Percentiles rank a stretch among this genome's conserved stretches.
Conservation (phyloP, 2,113 vertebrate species). For the Mixornis gularis region DNA sequence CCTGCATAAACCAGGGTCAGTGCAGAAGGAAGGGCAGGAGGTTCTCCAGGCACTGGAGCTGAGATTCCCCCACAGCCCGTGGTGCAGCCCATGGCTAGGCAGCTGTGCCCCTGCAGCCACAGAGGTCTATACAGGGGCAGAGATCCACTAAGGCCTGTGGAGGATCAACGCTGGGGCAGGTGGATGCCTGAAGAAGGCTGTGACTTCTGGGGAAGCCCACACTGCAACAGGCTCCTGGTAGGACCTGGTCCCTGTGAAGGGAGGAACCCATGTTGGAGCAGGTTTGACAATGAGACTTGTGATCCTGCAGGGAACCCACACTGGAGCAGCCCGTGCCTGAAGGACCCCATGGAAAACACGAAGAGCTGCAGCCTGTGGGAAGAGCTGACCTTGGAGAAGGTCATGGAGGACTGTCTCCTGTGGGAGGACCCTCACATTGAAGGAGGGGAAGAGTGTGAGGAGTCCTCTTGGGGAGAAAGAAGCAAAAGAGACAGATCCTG, state of each 20-base stretch:
- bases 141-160: not conserved
- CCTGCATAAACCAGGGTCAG: too few relatives aligned
- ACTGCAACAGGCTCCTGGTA: not conserved
- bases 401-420: not conserved
- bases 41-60: rapidly evolving
- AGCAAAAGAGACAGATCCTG: not conserved
- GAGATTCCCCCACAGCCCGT: rapidly evolving
- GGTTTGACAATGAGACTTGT: not conserved
- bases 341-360: not conserved
- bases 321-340: not conserved
- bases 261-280: not conserved
- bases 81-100: not conserved
- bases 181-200: not conserved
- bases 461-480: not conserved
- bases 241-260: not conserved
- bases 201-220: rapidly evolving
- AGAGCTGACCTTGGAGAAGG: rapidly evolving
- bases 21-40: not conserved
- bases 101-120: not conserved
- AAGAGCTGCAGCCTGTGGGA: not conserved
- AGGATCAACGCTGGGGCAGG: not conserved
- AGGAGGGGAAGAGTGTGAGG: not conserved
- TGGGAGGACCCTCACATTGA: rapidly evolving
- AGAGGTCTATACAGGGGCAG: rapidly evolving
- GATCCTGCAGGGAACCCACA: rapidly evolving